Percentiles rank a stretch among this genome's conserved stretches.
phyloP scores from a whole-genome alignment of 2,797 vertebrate species.

The Pristis pectinata region DNA sequence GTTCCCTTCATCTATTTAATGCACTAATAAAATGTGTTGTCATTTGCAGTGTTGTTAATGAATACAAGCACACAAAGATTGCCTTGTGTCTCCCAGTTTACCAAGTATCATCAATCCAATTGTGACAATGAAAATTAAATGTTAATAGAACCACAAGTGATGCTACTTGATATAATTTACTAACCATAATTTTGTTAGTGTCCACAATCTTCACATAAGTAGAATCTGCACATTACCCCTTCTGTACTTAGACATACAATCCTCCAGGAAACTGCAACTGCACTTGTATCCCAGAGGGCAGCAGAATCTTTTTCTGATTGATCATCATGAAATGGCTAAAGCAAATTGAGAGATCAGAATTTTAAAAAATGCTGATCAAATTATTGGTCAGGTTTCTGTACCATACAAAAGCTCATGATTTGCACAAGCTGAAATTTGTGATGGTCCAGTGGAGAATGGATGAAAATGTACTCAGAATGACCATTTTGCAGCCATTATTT shows the following conservation, averaged over 20 bases:
- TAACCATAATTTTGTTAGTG: not conserved
- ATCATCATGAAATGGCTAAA: not conserved
- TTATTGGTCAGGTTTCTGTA: not conserved
- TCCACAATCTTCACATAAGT: not conserved
- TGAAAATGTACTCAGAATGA: no score
- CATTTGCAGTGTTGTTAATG: not conserved
- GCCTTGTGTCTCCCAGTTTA: not conserved
- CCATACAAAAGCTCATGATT: not conserved
- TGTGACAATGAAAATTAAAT: not conserved
- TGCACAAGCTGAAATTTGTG: not conserved
- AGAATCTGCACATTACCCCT: not conserved
- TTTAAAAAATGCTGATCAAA: not conserved
- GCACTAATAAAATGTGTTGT: not conserved
- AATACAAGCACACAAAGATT: not conserved
- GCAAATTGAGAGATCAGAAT: not conserved
- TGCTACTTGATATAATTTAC: not conserved
- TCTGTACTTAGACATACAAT: not conserved
- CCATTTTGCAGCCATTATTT: not conserved
- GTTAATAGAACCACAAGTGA: not conserved
- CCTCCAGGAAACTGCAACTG: not conserved
- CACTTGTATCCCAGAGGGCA: not conserved
- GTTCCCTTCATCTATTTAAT: not conserved
- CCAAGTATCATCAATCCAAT: not conserved
- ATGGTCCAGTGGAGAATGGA: not conserved
- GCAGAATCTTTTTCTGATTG: not conserved